These are phyloP conservation scores for Apodemia duryi DNA, from an alignment of 2,888 invertebrate species.

Conservation along the genomic window DNA sequence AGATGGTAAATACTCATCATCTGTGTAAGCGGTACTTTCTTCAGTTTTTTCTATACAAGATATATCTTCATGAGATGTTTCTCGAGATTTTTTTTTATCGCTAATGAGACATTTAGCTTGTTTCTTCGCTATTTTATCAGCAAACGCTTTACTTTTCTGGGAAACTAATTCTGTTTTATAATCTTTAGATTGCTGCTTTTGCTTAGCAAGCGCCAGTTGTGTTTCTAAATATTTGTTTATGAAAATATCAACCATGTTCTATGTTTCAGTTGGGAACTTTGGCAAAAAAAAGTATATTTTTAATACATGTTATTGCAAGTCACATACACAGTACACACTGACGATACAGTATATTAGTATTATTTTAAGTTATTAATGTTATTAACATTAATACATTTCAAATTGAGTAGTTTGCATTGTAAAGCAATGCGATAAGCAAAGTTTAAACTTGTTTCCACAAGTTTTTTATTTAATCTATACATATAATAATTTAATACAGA, in stretches of 20 bases:
- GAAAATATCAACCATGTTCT: conserved; percentile 45
- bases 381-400: too few relatives aligned
- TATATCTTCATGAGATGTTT: conserved; percentile 4
- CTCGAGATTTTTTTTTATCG: conserved; percentile 10
- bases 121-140: conserved; percentile 57
- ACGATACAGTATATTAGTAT: background rate
- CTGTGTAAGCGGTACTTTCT: conserved; percentile 40
- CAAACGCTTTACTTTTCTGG: conserved; percentile 54
- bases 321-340: background rate
- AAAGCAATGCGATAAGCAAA: too few relatives aligned
- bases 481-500: too few relatives aligned
- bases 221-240: conserved; percentile 69
- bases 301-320: background rate
- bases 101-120: conserved; percentile 45
- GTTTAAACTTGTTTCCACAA: too few relatives aligned
- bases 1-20: conserved; percentile 54
- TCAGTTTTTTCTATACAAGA: background rate
- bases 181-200: conserved; percentile 43
- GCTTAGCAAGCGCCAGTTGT: conserved; percentile 61
- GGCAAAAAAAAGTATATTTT: background rate
- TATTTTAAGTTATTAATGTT: too few relatives aligned
- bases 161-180: conserved; percentile 45
- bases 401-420: too few relatives aligned
- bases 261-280: background rate
- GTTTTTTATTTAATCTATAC: too few relatives aligned